phyloP scores from a whole-genome alignment of 2,888 invertebrate genomes.

The Patella pellucida region DNA sequence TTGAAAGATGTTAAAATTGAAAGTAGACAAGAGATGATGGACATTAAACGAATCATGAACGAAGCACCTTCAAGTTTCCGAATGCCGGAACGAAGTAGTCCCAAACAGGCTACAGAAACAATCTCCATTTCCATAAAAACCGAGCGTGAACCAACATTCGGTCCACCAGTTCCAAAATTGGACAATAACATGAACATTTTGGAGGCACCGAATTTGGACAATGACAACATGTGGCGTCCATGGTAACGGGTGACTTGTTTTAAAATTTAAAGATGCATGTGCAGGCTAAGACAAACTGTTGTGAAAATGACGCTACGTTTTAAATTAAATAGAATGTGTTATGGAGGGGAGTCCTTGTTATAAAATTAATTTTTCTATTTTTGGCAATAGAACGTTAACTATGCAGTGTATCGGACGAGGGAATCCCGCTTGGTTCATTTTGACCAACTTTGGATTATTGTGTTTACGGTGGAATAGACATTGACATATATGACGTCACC shows the following conservation, averaged over 20 bases:
- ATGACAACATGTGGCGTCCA: slow-evolving; percentile 24
- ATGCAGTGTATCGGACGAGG: too few species aligned
- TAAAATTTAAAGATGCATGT: too few species aligned
- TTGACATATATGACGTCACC: too few species aligned
- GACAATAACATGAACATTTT: slow-evolving; percentile 1
- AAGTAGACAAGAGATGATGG: not conserved
- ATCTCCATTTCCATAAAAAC: slow-evolving; percentile 15
- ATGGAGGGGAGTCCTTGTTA: too few species aligned
- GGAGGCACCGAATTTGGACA: not conserved
- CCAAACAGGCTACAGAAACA: not conserved
- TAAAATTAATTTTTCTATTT: too few species aligned
- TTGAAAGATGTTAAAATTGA: slow-evolving; percentile 19
- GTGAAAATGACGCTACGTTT: too few species aligned
- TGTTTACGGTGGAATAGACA: too few species aligned
- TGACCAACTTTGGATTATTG: too few species aligned
- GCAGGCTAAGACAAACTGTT: too few species aligned
- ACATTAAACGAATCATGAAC: not conserved
- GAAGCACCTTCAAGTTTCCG: slow-evolving; percentile 15
- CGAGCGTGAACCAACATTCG: slow-evolving; percentile 8
- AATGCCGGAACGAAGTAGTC: not conserved
- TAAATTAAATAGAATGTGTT: too few species aligned
- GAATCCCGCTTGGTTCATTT: too few species aligned
- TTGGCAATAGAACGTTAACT: too few species aligned
- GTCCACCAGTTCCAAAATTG: not conserved
- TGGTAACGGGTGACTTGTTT: slow-evolving; percentile 12